These are phyloP conservation scores for Trachelus iudaicus DNA, from an alignment of 2,888 invertebrate species.

Conservation along the genomic window DNA sequence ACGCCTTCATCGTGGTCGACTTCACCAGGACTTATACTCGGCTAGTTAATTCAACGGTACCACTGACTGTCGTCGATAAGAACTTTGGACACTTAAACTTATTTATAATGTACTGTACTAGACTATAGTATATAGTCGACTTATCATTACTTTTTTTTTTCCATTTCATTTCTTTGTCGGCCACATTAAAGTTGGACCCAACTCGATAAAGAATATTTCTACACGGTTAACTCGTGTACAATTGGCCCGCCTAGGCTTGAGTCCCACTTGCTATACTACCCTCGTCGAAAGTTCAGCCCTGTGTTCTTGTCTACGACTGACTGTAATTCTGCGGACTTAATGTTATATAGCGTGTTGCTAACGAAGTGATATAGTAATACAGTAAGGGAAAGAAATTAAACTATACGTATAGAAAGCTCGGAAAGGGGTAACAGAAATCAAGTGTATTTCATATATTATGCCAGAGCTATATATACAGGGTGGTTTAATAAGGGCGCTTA, in stretches of 20 bases:
- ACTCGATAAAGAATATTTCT: too few species aligned
- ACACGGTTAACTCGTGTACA: too few species aligned
- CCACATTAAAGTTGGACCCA: neutral
- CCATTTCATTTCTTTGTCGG: neutral
- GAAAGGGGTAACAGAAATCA: constrained; percentile 16
- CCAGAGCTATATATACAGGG: constrained; percentile 18
- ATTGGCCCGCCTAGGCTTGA: too few species aligned
- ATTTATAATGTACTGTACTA: neutral
- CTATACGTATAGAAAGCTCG: constrained; percentile 20
- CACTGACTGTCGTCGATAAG: constrained; percentile 2
- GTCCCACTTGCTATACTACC: neutral
- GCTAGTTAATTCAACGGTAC: neutral
- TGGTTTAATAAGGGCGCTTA: neutral
- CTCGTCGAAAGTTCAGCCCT: neutral
- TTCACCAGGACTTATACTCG: neutral
- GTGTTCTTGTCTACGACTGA: neutral
- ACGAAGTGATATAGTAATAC: constrained; percentile 26
- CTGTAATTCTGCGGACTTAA: constrained; percentile 9
- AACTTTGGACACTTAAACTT: constrained; percentile 4
- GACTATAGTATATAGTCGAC: neutral
- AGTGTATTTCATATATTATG: constrained; percentile 11
- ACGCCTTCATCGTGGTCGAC: neutral
- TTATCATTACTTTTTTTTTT: neutral
- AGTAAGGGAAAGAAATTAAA: constrained; percentile 16
- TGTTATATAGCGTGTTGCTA: constrained; percentile 9